Evolutionary conservation across 37 sponge, comb jelly and placozoan genomes (phyloP), one percentile per base, ranked within the genome.

Genomic region (Halichondria panicea): DNA sequence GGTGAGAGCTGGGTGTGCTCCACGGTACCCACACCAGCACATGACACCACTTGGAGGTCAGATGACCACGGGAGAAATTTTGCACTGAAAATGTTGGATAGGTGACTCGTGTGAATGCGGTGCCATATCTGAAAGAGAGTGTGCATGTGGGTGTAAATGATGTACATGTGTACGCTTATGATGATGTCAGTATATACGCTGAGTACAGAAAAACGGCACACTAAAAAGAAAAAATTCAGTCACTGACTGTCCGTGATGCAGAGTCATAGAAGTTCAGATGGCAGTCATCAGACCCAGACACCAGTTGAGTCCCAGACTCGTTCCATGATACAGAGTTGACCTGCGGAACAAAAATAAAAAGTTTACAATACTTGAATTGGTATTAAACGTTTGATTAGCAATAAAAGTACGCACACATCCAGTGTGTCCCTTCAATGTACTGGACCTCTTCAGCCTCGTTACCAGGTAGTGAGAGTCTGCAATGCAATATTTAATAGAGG

Each of bases 261-360:
- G 74, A 28, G 33, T 90, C 80, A 48, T 87, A 86, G 31, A 94
- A 68, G 57, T 91, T 86, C n/a, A 94, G 71, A 22, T 84, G 84
- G 73, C 91, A 83, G 66, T 94, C 95, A 55, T 94, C 95, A 11
- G 92, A 87, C 18, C 95, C 95, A 5, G 95, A 86, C 3, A 94
- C 58, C 18, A 94, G 74, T 0, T 56, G 65, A 40, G 76, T 63
- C 7, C 95, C 95, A 58, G 75, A 48, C 15, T 38, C 41, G 50
- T 81, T 94, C 95, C 95, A 94, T 0, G 84, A 56, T 11, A 94
- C 81, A 0, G 91, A 87, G 78, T 94, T 94, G 37, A 94, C 95
- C 89, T 88, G 65, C 7, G 25, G 15, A 48, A 48, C 11, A 48
- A 15, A 48, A 48, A 48, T 48, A 48, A 18, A 11, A 15, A 48